Evolutionary conservation across 2,113 vertebrate genomes (phyloP).

Genomic region (Mesocricetus auratus): DNA sequence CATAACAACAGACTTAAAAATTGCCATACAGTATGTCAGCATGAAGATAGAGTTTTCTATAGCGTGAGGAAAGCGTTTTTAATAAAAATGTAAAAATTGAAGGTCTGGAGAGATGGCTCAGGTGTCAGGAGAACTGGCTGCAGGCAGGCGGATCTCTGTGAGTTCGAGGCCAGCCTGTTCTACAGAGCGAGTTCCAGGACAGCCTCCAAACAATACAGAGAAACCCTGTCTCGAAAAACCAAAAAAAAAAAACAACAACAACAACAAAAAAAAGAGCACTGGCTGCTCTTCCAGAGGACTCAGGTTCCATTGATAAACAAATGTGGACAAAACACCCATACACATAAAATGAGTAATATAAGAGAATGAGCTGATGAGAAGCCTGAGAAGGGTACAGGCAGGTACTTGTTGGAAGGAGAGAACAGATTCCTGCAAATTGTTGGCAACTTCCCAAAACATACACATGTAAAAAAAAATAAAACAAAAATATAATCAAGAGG

Average conservation of each 20-base stretch:
- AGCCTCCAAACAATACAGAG: too few species aligned
- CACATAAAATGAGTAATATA: neutral
- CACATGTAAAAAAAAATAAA: neutral
- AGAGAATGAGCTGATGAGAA: neutral
- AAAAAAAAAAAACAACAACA: too few species aligned
- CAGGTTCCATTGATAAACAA: neutral
- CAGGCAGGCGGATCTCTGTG: too few species aligned
- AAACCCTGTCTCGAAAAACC: too few species aligned
- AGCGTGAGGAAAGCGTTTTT: constrained; percentile 26
- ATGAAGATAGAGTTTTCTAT: constrained; percentile 15
- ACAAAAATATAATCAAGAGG: constrained; percentile 29
- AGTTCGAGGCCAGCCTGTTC: too few species aligned
- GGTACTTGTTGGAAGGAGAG: neutral
- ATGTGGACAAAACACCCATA: neutral
- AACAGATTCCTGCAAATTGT: neutral
- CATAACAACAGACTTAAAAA: neutral
- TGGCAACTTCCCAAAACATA: neutral
- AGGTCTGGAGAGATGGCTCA: neutral
- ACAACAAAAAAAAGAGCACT: too few species aligned
- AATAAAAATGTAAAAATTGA: neutral
- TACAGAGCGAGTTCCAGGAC: too few species aligned
- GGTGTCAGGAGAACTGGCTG: too few species aligned
- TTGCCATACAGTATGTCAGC: neutral
- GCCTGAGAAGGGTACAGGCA: neutral
- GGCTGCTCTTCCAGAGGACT: neutral